Evolutionary conservation across 2,113 vertebrate species (phyloP), one percentile per base, ranked within the genome.

Genomic region (Sceloporus undulatus): DNA sequence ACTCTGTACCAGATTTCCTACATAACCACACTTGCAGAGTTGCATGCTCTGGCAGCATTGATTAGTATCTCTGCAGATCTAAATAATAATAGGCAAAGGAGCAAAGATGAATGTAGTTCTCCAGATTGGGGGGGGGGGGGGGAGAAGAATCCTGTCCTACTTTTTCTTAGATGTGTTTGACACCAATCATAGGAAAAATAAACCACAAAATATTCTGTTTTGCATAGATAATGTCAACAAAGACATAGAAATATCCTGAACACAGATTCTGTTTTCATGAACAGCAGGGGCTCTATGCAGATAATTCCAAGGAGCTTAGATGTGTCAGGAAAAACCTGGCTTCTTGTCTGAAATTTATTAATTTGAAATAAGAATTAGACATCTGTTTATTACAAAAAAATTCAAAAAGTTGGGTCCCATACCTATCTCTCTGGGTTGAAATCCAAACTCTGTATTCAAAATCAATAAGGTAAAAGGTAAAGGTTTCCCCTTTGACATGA

Each of bases 261-360:
- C 18, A 54, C 40, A 29, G 40, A 23, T 34, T 54, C 19, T n/a
- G 70, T 74, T 38, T 73, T 74, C 2, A 21, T 85, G 29, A 80
- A 11, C 54, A 75, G 78, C 73, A 85, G 68, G 9, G 1, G 7
- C 86, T 56, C 85, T 90, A 90, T 76, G 68, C 87, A 89, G 48
- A 74, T 25, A 74, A n/a, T n/a, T 21, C 19, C 29, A 56, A 84
- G 29, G 8, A 54, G 18, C 38, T 27, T 73, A 34, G 29, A 52
- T 48, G 14, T 29, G 38, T 65, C 74, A 77, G 73, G 16, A 14
- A 27, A 25, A 1, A 8, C 25, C 16, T 65, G n/a, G 34, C 14
- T 65, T 21, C 54, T 16, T 54, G 19, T 14, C 66, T 70, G 48
- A 21, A 48, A 40, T 56, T 71, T 29, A 70, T 66, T 68, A 68